Percentiles rank a stretch among this genome's conserved stretches.
Conservation (phyloP, 2,113 vertebrate genomes). For the Leuciscus idus region DNA sequence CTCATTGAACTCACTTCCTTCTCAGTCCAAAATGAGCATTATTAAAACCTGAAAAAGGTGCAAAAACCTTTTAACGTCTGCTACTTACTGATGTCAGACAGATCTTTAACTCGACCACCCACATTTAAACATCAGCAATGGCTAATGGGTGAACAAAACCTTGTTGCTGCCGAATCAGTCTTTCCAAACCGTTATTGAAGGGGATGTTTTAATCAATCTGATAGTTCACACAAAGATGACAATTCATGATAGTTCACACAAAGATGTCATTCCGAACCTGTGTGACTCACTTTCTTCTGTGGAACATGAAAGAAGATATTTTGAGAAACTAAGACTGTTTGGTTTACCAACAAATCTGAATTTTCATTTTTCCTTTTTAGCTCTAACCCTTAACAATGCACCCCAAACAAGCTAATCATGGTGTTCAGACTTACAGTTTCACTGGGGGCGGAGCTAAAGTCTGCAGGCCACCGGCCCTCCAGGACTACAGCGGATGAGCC, state of each 20-base stretch:
- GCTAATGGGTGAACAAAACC: too few species aligned
- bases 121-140: too few species aligned
- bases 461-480: background rate
- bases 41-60: background rate
- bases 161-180: background rate
- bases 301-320: background rate
- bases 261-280: background rate
- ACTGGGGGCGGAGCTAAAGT: background rate
- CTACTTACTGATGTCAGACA: background rate
- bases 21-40: background rate
- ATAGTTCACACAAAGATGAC: background rate
- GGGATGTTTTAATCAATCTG: background rate
- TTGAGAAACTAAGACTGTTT: background rate
- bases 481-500: background rate
- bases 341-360: background rate
- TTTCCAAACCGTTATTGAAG: background rate
- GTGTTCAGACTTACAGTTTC: background rate
- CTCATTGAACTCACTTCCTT: background rate
- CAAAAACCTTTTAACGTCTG: background rate
- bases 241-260: background rate
- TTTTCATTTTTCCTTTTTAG: background rate
- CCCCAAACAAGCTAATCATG: background rate
- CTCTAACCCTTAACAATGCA: background rate
- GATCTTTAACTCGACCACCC: background rate
- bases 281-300: background rate